phyloP scores from a whole-genome alignment of 2,797 vertebrate genomes.

The Halcyon chelicuti region DNA sequence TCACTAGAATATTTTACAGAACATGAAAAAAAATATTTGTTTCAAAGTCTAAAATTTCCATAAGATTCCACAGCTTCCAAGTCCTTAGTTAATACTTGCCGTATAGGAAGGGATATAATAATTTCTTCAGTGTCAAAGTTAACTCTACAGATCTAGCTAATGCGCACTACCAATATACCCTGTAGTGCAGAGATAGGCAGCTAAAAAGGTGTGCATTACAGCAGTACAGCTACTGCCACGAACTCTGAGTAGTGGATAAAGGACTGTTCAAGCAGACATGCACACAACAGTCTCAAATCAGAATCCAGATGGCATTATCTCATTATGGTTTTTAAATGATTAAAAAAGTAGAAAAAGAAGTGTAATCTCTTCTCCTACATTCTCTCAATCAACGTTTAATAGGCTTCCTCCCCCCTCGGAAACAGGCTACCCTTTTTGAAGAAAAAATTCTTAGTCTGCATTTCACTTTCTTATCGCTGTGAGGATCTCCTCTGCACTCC shows the following conservation, averaged over 20 bases:
- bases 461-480: neutral
- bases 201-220: neutral
- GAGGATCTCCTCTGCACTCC: neutral
- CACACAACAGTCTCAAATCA: neutral
- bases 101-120: neutral
- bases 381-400: neutral
- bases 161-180: rapidly evolving
- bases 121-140: neutral
- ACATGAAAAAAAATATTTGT: neutral
- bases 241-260: neutral
- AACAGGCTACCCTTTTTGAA: neutral
- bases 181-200: rapidly evolving
- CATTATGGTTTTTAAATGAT: neutral
- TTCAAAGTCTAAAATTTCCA: conserved; percentile 15
- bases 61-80: neutral
- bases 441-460: neutral
- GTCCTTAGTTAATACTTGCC: neutral
- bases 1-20: neutral
- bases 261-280: neutral
- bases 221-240: neutral
- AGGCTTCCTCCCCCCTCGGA: rapidly evolving
- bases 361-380: neutral
- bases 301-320: neutral
- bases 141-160: neutral
- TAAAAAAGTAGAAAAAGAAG: neutral